Percentiles rank a stretch among this genome's conserved stretches.
These are phyloP conservation scores for Drosophila atripex DNA, from an alignment of 2,888 invertebrate species.

Conservation along the genomic window DNA sequence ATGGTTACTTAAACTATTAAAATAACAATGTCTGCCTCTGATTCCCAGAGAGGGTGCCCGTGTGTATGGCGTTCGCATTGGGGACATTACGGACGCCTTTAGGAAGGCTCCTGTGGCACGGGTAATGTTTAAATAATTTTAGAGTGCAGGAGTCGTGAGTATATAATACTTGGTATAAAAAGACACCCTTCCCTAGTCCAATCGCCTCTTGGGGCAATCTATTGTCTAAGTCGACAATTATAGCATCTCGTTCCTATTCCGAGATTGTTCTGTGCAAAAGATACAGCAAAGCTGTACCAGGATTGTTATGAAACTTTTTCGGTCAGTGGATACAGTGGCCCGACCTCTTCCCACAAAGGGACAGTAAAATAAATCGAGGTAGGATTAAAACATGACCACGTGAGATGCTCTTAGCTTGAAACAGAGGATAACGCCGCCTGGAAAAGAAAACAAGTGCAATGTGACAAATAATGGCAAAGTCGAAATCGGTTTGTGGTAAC, in stretches of 20 bases:
- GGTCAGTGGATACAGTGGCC: slow-evolving; percentile 30
- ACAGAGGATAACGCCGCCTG: not conserved
- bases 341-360: slow-evolving; percentile 44
- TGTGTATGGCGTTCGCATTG: slow-evolving; percentile 28
- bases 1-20: slow-evolving; percentile 80
- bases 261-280: not conserved
- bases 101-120: slow-evolving; percentile 40
- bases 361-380: slow-evolving; percentile 69
- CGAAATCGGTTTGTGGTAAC: slow-evolving; percentile 58
- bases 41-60: not conserved
- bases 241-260: not conserved
- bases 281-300: slow-evolving; percentile 57
- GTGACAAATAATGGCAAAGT: slow-evolving; percentile 63
- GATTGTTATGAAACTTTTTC: slow-evolving; percentile 70
- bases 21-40: slow-evolving; percentile 62
- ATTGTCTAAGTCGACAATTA: slow-evolving; percentile 6
- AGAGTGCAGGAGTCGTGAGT: slow-evolving; percentile 42
- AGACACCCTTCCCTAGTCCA: slow-evolving; percentile 9
- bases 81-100: slow-evolving; percentile 1
- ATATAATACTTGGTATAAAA: slow-evolving; percentile 18
- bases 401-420: not conserved
- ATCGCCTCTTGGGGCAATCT: slow-evolving; percentile 42
- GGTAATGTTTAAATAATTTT: slow-evolving; percentile 73
- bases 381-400: slow-evolving; percentile 21
- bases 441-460: slow-evolving; percentile 63